Evolutionary conservation across 1,140 invertebrate genomes (phyloP), one percentile per base, ranked within the genome.

Genomic region (Eriosoma lanigerum): DNA sequence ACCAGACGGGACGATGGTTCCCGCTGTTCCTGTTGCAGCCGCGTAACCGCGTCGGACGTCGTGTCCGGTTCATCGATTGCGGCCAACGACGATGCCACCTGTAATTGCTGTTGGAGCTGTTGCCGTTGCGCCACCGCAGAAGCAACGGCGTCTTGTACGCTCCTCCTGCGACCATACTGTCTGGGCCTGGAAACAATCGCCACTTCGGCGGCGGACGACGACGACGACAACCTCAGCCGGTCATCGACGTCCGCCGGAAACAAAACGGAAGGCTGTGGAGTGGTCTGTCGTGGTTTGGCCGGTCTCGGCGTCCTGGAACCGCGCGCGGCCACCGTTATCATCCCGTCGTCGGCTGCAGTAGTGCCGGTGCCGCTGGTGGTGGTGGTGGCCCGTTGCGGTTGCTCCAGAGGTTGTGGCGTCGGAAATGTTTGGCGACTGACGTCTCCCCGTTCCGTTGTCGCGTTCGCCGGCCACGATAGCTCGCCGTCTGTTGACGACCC

Each of bases 401-500:
- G 38, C 38, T 68, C 32, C 3, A 5, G 17, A 19, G 29, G 15
- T 6, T n/a, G 9, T 3, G 38, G 12, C 44, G 26, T n/a, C 50
- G n/a, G n/a, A n/a, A n/a, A n/a, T n/a, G n/a, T n/a, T n/a, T 50
- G 72, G 72, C 52, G 29, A 44, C 50, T 38, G 26, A 32, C 29
- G 73, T 66, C 48, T 62, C 9, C 15, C 29, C 19, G 60, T 29
- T 3, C 29, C 15, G 19, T 62, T 32, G 15, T 52, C 38, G 24
- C 38, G 75, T 58, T 29, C 13, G 72, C 29, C 32, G 72, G 64
- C 64, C 62, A 58, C 52, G 32, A 29, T 56, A 38, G 38, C 38
- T 19, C 56, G 75, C 10, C 56, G 75, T 78, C 75, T 78, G 75
- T 78, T 78, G 75, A 78, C 44, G 75, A 21, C 13, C 56, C 75